phyloP scores from a whole-genome alignment of 2,797 vertebrate genomes.

The Etheostoma perlongum region DNA sequence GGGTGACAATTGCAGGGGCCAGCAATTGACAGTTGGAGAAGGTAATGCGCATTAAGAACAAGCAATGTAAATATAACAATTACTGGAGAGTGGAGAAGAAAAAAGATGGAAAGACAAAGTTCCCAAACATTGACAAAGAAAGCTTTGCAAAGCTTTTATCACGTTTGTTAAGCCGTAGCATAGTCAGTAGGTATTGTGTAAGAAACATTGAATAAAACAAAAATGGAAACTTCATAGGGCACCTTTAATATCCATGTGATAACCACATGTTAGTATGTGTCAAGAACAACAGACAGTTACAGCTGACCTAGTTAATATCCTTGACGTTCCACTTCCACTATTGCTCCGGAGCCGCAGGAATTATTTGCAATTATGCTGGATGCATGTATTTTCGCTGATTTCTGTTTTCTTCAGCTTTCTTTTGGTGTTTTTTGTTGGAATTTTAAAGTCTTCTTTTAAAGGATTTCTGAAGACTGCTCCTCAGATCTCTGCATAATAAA shows the following conservation, averaged over 20 bases:
- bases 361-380: no score
- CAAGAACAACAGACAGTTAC: neutral
- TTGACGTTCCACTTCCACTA: no score
- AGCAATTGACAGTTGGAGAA: neutral
- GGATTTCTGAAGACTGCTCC: no score
- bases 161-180: neutral
- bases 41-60: neutral
- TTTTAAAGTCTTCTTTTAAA: no score
- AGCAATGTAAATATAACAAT: constrained; percentile 1
- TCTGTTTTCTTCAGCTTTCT: no score
- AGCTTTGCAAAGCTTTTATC: neutral
- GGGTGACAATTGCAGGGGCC: neutral
- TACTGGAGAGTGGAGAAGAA: neutral
- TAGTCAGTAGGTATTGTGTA: neutral
- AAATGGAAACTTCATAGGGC: constrained; percentile 8
- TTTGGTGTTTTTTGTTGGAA: no score
- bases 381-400: no score
- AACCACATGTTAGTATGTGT: neutral
- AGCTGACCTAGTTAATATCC: no score
- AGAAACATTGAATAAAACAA: neutral
- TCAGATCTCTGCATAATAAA: no score
- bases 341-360: no score
- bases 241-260: constrained; percentile 10
- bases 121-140: constrained; percentile 10
- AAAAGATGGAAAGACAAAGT: neutral